A percentile compares a stretch with the other conserved stretches of the same genome.
These are phyloP conservation scores for Indri indri DNA, from an alignment of 2,113 vertebrate species.

Conservation along the genomic window DNA sequence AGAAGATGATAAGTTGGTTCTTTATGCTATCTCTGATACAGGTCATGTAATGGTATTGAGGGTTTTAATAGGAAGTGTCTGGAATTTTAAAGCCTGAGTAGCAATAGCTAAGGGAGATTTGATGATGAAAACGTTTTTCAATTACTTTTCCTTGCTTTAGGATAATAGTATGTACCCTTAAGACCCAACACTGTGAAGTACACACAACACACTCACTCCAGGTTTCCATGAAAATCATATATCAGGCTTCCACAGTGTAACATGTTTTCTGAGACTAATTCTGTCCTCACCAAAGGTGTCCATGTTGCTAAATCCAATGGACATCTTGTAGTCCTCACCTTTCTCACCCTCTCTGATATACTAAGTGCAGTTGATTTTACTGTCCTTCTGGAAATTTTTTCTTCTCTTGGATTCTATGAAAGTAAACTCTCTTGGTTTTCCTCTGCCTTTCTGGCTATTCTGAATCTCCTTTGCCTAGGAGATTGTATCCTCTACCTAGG, in stretches of 20 bases:
- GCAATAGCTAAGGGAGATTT: not conserved
- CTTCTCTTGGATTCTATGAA: not conserved
- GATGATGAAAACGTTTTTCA: not conserved
- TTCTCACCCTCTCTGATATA: not conserved
- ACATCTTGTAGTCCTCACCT: not conserved
- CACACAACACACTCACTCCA: not conserved
- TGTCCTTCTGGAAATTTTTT: not conserved
- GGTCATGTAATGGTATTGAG: not conserved
- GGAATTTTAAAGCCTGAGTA: slow-evolving; percentile 16
- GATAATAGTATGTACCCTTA: not conserved
- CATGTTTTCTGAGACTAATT: not conserved
- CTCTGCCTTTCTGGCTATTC: not conserved
- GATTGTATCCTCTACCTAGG: not conserved
- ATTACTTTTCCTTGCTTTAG: slow-evolving; percentile 41
- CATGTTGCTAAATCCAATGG: not conserved
- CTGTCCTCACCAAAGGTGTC: not conserved
- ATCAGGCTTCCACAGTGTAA: not conserved
- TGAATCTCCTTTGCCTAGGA: slow-evolving; percentile 30
- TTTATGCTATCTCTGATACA: not conserved
- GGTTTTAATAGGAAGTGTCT: slow-evolving; percentile 33
- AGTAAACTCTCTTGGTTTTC: slow-evolving; percentile 1
- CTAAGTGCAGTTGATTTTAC: not conserved
- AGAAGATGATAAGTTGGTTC: slow-evolving; percentile 2
- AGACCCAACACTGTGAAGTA: not conserved
- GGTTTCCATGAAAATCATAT: not conserved